Evolutionary conservation across 2,888 invertebrate genomes (phyloP), one percentile per base, ranked within the genome.

Genomic region (Coecobrya sp.): DNA sequence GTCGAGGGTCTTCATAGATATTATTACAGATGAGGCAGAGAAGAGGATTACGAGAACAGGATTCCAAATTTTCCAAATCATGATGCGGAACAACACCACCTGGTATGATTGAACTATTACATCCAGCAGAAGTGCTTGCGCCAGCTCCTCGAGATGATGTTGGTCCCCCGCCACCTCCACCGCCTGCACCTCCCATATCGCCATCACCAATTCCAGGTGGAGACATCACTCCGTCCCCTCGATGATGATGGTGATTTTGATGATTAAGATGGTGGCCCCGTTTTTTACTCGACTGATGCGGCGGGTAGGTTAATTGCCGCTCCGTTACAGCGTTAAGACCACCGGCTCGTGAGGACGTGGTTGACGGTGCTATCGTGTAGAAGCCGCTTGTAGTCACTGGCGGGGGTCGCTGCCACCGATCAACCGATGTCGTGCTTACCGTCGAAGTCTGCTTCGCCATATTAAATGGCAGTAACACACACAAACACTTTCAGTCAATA

Each of bases 11-110:
- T 87, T 96, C 96, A 95, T 97, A 97, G 95, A 97, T 97, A 95
- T 97, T 97, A 95, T 97, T 97, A 95, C 97, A 97, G 94, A 97
- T 96, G 92, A 97, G 97, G 95, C 97, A 97, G 82, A 97, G 96
- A 52, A 97, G 95, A 0, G 97, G 97, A 95, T 97, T 97, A 95
- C 96, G 94, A 49, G 95, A 95, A 65, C 95, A 95, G 52, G 95
- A 93, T 62, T 95, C 95, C 86, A 95, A 84, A 90, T 93, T 94
- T 76, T 95, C 95, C 76, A 94, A 86, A 59, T 95, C 95, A 65
- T 94, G 94, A 89, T 94, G 94, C 30, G 88, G 93, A 86, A 94
- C 85, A 81, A 94, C 88, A 52, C 49, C 82, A 30, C 73, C 89
- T n/a, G 62, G 42, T 25, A 59, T 59, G 11, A 76, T 70, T 27